Evolutionary conservation across 2,888 invertebrate genomes (phyloP), one percentile per base, ranked within the genome.

Genomic region (Andricus quercusramuli): DNA sequence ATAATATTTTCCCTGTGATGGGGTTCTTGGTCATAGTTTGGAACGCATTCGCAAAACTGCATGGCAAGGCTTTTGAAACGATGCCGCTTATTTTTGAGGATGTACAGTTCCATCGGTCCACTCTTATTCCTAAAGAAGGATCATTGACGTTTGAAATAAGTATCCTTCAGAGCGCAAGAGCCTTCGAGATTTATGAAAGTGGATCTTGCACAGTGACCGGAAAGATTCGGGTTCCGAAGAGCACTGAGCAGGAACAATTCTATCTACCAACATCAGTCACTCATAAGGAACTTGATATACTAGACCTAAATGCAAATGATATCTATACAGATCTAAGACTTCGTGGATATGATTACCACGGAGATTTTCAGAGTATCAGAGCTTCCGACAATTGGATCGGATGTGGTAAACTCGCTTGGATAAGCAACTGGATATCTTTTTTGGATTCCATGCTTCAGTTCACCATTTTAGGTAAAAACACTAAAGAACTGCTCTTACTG

Each of bases 381-480:
- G 92, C 94, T 47, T 95, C 97, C 0, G 97, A 98, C 91, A 95
- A 96, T 87, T 94, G 94, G 88, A 97, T 97, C 77, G 92, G 93
- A 0, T 93, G 90, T 84, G 99, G 98, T 51, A 94, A 95, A 15
- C 44, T 44, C 4, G 15, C 88, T 83, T 99, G 99, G 99, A 95
- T 95, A 79, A 96, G 96, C 85, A 97, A 99, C 93, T 99, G 99
- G 99, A 96, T 99, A 80, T 96, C 98, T 68, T 99, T 96, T 93
- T 96, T 99, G 93, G 99, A 99, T 92, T 98, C 98, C 1, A 97
- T 99, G 97, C 94, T 99, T 70, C 99, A 99, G 93, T 98, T 98
- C 91, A 95, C 96, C 78, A 97, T 99, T 89, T 93, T 98, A 85
- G 96, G 96, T 78, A 95, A 95, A 86, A 95, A 96, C 86, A 95